A percentile compares a stretch with the other conserved stretches of the same genome.
Conservation (phyloP, 2,113 vertebrate species). For the Porphyrio hochstetteri region DNA sequence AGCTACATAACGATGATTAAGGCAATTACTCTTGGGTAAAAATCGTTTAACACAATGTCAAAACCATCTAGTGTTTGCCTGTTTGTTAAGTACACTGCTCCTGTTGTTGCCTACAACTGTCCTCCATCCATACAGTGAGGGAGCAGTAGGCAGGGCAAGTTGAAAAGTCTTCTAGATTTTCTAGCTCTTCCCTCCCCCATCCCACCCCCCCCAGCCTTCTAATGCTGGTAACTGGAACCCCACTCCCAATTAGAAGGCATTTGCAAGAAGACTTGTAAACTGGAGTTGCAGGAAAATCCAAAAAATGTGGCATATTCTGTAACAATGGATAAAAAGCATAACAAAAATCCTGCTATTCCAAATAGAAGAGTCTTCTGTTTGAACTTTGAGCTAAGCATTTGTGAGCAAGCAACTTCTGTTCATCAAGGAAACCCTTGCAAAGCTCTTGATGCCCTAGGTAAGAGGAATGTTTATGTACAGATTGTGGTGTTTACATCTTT, state of each 20-base stretch:
- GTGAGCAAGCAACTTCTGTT: not conserved
- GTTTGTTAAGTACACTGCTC: not conserved
- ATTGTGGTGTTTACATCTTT: not conserved
- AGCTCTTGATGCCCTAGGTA: not conserved
- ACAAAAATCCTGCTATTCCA: not conserved
- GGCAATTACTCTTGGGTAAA: not conserved
- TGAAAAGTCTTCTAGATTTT: not conserved
- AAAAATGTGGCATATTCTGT: not conserved
- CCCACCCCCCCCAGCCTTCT: not conserved
- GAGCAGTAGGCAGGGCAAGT: not conserved
- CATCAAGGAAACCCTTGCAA: not conserved
- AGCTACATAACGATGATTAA: not conserved
- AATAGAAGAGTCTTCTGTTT: not conserved
- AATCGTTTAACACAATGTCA: not conserved
- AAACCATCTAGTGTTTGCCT: rapidly evolving
- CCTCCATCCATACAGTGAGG: not conserved
- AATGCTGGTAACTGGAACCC: not conserved
- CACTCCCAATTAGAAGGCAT: not conserved
- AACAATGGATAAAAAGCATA: not conserved
- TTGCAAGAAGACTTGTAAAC: not conserved
- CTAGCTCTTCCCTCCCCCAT: not conserved
- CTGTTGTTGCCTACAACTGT: not conserved
- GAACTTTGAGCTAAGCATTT: not conserved
- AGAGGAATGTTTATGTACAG: rapidly evolving
- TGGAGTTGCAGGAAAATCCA: not conserved